Evolutionary conservation across 2,113 vertebrate genomes (phyloP).

Genomic region (Phainopepla nitens): DNA sequence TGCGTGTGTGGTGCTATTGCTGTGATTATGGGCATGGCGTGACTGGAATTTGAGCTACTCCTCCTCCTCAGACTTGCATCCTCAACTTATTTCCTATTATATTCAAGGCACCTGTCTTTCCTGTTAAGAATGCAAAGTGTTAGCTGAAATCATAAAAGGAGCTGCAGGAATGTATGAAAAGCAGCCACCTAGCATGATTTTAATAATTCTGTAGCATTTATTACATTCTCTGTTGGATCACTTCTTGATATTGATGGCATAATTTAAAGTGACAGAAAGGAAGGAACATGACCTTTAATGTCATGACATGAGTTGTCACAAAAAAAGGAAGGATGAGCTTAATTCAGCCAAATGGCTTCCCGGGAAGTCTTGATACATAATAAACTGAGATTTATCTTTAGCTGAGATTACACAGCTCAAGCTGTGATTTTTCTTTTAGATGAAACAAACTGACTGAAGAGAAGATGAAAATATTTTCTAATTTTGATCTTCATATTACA

Average conservation of each 20-base stretch:
- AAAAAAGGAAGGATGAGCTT: conserved; percentile 23
- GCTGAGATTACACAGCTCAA: background rate
- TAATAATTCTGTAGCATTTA: conserved; percentile 22
- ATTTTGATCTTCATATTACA: background rate
- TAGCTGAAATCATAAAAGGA: background rate
- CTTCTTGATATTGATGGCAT: background rate
- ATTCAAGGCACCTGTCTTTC: background rate
- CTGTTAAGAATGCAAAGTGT: background rate
- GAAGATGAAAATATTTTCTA: conserved; percentile 4
- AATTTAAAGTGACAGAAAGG: background rate
- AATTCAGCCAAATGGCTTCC: conserved; percentile 14
- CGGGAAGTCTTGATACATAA: background rate
- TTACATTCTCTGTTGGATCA: background rate
- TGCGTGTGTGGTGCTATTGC: background rate
- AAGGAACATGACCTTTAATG: conserved; percentile 43
- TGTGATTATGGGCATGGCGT: background rate
- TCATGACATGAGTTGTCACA: conserved; percentile 4
- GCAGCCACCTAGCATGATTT: background rate
- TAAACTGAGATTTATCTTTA: conserved; percentile 42
- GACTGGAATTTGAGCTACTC: conserved; percentile 7
- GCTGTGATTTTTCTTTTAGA: conserved; percentile 9
- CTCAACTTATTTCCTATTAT: background rate
- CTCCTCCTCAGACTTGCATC: background rate
- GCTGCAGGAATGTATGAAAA: background rate
- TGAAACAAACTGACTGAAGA: background rate